Evolutionary conservation across 2,113 vertebrate genomes (phyloP), one percentile per base, ranked within the genome.

Genomic region (Vulpes ferrilata): DNA sequence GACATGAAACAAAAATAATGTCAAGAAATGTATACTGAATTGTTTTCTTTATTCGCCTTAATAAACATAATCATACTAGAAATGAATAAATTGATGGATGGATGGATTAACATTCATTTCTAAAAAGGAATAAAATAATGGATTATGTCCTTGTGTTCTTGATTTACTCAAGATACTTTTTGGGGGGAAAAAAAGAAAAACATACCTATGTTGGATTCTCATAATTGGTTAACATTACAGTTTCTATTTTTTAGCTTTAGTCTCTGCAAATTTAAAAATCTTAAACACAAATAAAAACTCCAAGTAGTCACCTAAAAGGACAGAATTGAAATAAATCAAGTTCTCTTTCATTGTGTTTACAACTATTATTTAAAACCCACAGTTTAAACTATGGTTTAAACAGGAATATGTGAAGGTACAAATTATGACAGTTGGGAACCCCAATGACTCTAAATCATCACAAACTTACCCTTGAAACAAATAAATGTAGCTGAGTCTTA

Each of bases 171-270:
- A 84, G 32, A 60, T 80, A 27, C 12, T 78, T 85, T 48, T 3
- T 20, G 23, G 11, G 13, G 13, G 4, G 79, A 48, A 60, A 11
- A 30, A 79, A 76, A 53, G 48, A 16, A 78, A 81, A 78, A 79
- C 10, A 51, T 20, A 82, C 2, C 43, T 51, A 2, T 51, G 7
- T 38, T 90, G 23, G 13, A 57, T 73, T 94, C 69, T 76, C 25
- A 94, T 73, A 10, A 65, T 53, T 38, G 25, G 11, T 69, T 83
- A 82, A 64, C 55, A 90, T 93, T 55, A 22, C 8, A 32, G 10
- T 78, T 95, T 76, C 35, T 88, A 19, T 27, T 87, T 96, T 76
- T 96, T 55, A 79, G 35, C 7, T 64, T 95, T 81, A 69, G 35
- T 17, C 71, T 65, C n/a, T 22, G 22, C 19, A 73, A 81, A 69